Conservation (phyloP, 1,140 invertebrate species). For the Ditylenchus dipsaci region DNA sequence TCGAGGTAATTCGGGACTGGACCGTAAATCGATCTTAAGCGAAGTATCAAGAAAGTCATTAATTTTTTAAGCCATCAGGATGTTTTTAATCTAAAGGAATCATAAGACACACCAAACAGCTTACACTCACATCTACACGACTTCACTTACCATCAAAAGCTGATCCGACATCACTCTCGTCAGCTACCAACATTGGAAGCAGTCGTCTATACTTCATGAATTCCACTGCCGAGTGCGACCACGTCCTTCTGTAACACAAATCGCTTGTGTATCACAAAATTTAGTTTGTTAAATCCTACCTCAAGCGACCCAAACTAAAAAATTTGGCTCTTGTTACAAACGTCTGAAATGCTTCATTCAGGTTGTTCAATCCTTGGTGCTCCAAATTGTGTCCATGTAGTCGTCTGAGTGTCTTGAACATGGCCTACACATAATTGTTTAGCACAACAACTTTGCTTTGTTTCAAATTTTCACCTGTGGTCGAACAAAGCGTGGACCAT, state of each 20-base stretch:
- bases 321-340: constrained; percentile 56
- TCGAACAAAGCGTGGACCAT: not conserved
- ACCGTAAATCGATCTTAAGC: too few relatives aligned
- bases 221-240: constrained; percentile 58
- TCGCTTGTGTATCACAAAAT: not conserved
- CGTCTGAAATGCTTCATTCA: constrained; percentile 56
- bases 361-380: constrained; percentile 53
- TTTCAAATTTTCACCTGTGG: constrained; percentile 1
- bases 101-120: constrained; percentile 1
- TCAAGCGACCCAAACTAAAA: constrained; percentile 49
- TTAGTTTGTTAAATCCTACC: constrained; percentile 19
- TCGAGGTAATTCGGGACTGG: too few relatives aligned
- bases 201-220: constrained; percentile 57
- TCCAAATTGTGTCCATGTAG: constrained; percentile 56
- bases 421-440: constrained; percentile 9
- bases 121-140: too few relatives aligned
- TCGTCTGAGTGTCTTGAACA: constrained; percentile 56
- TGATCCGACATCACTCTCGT: constrained; percentile 49
- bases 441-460: not conserved
- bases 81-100: not conserved
- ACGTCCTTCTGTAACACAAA: constrained; percentile 49
- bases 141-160: constrained; percentile 54
- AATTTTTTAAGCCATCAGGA: too few relatives aligned
- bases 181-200: constrained; percentile 54
- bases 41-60: too few relatives aligned